phyloP scores from a whole-genome alignment of 92 coral and sea anemone species.

The Metridium senile region DNA sequence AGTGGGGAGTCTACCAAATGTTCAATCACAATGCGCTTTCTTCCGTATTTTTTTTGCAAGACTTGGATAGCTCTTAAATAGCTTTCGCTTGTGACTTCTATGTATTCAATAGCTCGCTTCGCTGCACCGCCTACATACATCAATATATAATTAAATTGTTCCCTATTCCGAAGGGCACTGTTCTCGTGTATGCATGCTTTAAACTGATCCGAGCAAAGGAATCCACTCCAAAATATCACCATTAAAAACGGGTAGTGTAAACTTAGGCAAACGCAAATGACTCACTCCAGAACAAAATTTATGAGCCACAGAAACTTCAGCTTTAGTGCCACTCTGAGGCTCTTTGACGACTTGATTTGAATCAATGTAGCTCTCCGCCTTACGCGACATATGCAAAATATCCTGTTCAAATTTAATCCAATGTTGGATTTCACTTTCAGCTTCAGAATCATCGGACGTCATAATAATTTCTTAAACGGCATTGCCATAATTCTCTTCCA shows the following conservation, averaged over 20 bases:
- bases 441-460: too few species aligned
- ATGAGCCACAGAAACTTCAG: background rate
- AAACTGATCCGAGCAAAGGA: slow-evolving; percentile 27
- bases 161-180: background rate
- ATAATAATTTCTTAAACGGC: too few species aligned
- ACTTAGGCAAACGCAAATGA: slow-evolving; percentile 5
- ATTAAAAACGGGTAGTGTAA: slow-evolving; percentile 2
- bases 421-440: too few species aligned
- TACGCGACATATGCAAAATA: too few species aligned
- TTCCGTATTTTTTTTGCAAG: slow-evolving; percentile 25
- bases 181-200: slow-evolving; percentile 19
- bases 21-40: slow-evolving; percentile 22
- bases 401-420: too few species aligned
- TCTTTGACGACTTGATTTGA: too few species aligned
- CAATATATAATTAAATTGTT: background rate
- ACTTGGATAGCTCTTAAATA: slow-evolving; percentile 13
- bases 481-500: too few species aligned
- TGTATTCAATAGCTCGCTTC: background rate
- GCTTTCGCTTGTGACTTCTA: background rate
- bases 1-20: slow-evolving; percentile 26
- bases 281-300: slow-evolving; percentile 1
- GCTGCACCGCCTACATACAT: slow-evolving; percentile 6
- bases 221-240: slow-evolving; percentile 26
- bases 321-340: too few species aligned
- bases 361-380: background rate